A percentile compares a stretch with the other conserved stretches of the same genome.
These are phyloP conservation scores for Elymnias hypermnestra DNA, from an alignment of 1,140 invertebrate species.

Conservation along the genomic window DNA sequence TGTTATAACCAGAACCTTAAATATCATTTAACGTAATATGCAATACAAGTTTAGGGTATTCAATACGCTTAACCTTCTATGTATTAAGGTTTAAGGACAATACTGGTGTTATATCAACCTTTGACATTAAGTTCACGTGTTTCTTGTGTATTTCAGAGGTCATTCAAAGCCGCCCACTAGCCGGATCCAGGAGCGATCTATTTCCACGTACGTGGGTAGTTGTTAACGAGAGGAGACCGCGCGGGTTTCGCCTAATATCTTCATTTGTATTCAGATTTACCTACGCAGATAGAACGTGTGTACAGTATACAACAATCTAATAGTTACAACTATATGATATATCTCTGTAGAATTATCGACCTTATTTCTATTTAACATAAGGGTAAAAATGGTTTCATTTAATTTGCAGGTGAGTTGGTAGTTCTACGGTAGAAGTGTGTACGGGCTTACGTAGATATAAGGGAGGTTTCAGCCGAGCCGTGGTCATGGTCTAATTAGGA, in stretches of 20 bases:
- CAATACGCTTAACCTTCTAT: too few relatives aligned
- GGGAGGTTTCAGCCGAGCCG: conserved; percentile 13
- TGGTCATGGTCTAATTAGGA: conserved; percentile 27
- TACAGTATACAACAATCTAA: conserved; percentile 16
- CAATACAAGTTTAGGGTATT: too few relatives aligned
- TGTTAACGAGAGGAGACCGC: conserved; percentile 36
- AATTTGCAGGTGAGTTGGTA: conserved; percentile 3
- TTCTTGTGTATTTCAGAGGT: conserved; percentile 1
- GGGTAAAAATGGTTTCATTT: neutral
- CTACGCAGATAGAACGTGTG: conserved; percentile 44
- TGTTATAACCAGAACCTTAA: too few relatives aligned
- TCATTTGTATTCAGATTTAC: conserved; percentile 66
- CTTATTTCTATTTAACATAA: neutral
- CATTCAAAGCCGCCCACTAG: conserved; percentile 6
- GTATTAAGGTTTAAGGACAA: too few relatives aligned
- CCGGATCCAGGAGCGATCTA: conserved; percentile 18
- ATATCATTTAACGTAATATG: too few relatives aligned
- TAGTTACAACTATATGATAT: conserved; percentile 9
- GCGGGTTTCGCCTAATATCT: conserved; percentile 47
- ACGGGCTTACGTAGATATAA: conserved; percentile 24
- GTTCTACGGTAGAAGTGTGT: conserved; percentile 2
- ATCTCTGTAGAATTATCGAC: conserved; percentile 4
- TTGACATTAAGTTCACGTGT: neutral
- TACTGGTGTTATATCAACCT: too few relatives aligned
- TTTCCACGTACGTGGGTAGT: conserved; percentile 27